Evolutionary conservation across 2,888 invertebrate genomes (phyloP), one percentile per base, ranked within the genome.

Genomic region (Pantelozetes paolii): DNA sequence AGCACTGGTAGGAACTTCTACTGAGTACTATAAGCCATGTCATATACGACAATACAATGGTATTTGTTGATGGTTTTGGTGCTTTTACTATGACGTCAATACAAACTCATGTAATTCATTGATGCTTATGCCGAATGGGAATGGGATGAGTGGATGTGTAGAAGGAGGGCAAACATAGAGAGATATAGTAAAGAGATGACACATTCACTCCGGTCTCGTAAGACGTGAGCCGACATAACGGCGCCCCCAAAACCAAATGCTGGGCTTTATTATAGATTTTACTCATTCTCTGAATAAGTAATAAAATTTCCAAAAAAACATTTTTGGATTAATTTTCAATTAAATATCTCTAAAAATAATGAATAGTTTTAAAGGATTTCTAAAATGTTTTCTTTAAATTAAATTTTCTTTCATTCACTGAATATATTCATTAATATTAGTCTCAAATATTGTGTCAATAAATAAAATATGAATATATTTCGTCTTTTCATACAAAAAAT

Each of bases 181-280:
- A 48, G 48, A 54, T 8, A 54, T 20, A 54, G 54, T 3, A 32
- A 62, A 2, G 32, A 40, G 67, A 67, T 67, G 67, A 42, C 26
- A 67, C 23, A 67, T 23, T n/a, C 42, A 67, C 23, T 64, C 59
- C 3, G 54, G 5, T 62, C 32, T 32, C 23, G 30, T 67, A 36
- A 67, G 67, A 67, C 67, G 67, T 67, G 67, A 67, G 36, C 42
- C 67, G 67, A 67, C 67, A 36, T 67, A 6, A 8, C 40, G 67
- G 67, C 67, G 67, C 67, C 67, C 67, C 67, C 15, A 67, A 23
- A 36, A 67, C 11, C n/a, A 48, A 15, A 48, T n/a, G 15, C 18
- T 48, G 3, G 6, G n/a, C 20, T 15, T 48, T n/a, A 9, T 9
- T n/a, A 48, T 48, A 48, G 5, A 5, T 5, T 36, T 36, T 36